A percentile compares a stretch with the other conserved stretches of the same genome.
phyloP scores from a whole-genome alignment of 1,140 invertebrate genomes.

The Trissolcus basalis region DNA sequence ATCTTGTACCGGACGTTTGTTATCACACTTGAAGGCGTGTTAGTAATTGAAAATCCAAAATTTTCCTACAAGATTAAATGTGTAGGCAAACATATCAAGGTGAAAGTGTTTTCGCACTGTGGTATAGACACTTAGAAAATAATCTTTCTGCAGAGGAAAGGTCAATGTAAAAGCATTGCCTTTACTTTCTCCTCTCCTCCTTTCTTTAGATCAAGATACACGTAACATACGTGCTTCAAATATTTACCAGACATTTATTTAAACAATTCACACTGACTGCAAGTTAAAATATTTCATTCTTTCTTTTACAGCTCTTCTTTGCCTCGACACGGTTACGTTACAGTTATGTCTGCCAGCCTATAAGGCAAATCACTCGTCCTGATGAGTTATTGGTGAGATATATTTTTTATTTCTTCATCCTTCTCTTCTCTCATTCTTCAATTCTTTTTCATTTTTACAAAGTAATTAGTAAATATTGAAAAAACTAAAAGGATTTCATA shows the following conservation, averaged over 20 bases:
- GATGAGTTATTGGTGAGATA: constrained; percentile 89
- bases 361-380: constrained; percentile 85
- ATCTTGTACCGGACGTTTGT: background rate
- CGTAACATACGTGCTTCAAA: constrained; percentile 6
- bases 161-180: constrained; percentile 58
- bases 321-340: constrained; percentile 87
- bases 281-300: constrained; percentile 6
- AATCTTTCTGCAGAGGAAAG: constrained; percentile 50
- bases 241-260: too few species aligned
- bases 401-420: background rate
- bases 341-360: constrained; percentile 93
- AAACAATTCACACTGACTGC: too few species aligned
- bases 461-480: background rate
- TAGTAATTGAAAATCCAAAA: background rate
- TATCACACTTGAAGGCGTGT: too few species aligned
- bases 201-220: constrained; percentile 34
- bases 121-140: constrained; percentile 52
- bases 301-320: constrained; percentile 80
- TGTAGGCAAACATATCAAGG: constrained; percentile 46
- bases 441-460: background rate
- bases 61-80: constrained; percentile 34
- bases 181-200: constrained; percentile 56
- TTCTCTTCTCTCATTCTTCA: background rate
- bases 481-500: too few species aligned
- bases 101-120: constrained; percentile 53